phyloP scores from a whole-genome alignment of 2,113 vertebrate species.

The Sinocyclocheilus anophthalmus region DNA sequence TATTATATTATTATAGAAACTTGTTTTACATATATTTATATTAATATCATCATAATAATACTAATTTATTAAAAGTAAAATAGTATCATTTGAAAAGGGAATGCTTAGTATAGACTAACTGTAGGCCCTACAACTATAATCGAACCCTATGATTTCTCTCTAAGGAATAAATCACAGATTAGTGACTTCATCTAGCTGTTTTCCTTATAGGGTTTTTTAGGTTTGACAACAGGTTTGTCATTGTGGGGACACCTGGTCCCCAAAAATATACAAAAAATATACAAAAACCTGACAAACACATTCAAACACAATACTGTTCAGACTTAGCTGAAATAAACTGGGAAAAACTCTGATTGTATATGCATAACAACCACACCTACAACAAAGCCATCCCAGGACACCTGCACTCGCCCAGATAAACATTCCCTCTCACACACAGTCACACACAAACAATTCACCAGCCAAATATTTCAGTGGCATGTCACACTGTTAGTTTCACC shows the following conservation, averaged over 20 bases:
- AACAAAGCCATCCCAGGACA: constrained; percentile 54
- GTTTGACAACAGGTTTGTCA: not conserved
- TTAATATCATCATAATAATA: not conserved
- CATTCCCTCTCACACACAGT: not conserved
- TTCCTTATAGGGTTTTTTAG: not conserved
- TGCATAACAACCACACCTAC: constrained; percentile 23
- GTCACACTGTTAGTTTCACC: constrained; percentile 18
- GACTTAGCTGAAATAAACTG: not conserved
- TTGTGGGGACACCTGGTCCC: not conserved
- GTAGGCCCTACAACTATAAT: not conserved
- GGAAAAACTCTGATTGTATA: not conserved
- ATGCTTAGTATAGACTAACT: not conserved
- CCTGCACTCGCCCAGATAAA: constrained; percentile 69
- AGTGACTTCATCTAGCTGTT: not conserved
- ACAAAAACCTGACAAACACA: not conserved
- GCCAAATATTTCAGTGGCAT: constrained; percentile 25
- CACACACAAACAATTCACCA: not conserved
- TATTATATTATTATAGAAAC: not conserved
- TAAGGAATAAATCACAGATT: not conserved
- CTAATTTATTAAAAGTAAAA: not conserved
- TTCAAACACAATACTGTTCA: not conserved
- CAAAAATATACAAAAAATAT: not conserved
- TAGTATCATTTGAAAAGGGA: not conserved
- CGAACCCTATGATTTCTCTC: not conserved
- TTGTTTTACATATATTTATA: not conserved